Evolutionary conservation across 2,113 vertebrate genomes (phyloP).

Genomic region (Gulo gulo): DNA sequence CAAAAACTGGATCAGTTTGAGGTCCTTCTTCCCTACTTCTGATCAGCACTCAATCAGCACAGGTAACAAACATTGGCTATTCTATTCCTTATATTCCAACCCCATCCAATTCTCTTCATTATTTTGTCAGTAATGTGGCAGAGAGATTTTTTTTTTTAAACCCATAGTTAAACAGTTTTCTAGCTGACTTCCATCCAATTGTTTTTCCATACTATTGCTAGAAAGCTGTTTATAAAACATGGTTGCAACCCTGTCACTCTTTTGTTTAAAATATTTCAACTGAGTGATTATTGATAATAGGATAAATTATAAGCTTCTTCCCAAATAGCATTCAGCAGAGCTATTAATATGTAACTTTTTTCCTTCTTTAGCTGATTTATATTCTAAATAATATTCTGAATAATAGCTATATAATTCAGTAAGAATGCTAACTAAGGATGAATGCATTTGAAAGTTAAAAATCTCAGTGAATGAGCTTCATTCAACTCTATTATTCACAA

Average conservation of each 20-base stretch:
- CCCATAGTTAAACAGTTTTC: background rate
- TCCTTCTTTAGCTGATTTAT: background rate
- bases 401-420: background rate
- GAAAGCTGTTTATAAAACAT: background rate
- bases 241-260: background rate
- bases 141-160: background rate
- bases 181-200: background rate
- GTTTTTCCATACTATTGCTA: background rate
- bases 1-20: background rate
- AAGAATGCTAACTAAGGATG: conserved; percentile 8
- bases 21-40: background rate
- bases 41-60: background rate
- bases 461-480: background rate
- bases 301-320: background rate
- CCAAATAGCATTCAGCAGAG: background rate
- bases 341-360: background rate
- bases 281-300: background rate
- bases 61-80: background rate
- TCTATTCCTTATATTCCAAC: background rate
- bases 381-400: background rate
- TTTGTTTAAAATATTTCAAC: background rate
- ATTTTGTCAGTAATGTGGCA: background rate
- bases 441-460: background rate
- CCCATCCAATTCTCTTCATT: background rate
- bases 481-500: background rate